Base-by-base conservation (phyloP, 2,888 invertebrate genomes). In the Ecdyonurus torrentis region DNA sequence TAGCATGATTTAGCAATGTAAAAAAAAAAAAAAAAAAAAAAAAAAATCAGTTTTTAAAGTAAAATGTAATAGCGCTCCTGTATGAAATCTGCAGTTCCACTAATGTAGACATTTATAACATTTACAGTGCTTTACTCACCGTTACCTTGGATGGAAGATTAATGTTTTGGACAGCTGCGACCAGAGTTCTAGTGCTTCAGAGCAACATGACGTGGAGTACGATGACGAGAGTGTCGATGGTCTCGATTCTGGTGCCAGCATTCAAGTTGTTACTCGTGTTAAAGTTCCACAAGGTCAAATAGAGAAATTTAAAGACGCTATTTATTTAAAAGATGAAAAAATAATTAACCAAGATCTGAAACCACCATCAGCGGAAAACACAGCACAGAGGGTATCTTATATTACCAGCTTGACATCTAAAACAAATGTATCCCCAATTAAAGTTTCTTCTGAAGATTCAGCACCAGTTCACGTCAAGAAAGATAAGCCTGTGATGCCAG, bases 81-180 rank as follows among this genome's bases (percentile, higher is more conserved):
- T 10, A 50, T 10, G 18, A 50, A 50, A 50, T 50, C 18, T 10
- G 50, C 7, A 10, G 18, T 50, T 50, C 15, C 10, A 18, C 18
- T 53, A 58, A 10, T 50, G 18, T 50, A 18, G 10, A 24, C 59
- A 52, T 58, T 63, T 61, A 63, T 24, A 52, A 37, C 64, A 62
- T 67, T 67, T 66, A 64, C 79, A 96, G 87, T 95, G 95, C 74
- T 95, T 86, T 80, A 88, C 91, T 2, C 93, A 94, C 74, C 88
- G 93, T 66, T 85, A 94, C 73, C 84, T 96, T 71, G 96, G 96
- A 60, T 95, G 94, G 92, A 93, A 91, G 77, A 95, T 97, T 70
- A 87, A 91, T 74, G 91, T 97, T 1, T 79, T 87, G 67, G 93
- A 96, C 73, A 80, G 81, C 59, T 93, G 92, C 71, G 88, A 90